Base-by-base conservation (phyloP, 1,140 invertebrate species). In the Sarcophaga bullata region DNA sequence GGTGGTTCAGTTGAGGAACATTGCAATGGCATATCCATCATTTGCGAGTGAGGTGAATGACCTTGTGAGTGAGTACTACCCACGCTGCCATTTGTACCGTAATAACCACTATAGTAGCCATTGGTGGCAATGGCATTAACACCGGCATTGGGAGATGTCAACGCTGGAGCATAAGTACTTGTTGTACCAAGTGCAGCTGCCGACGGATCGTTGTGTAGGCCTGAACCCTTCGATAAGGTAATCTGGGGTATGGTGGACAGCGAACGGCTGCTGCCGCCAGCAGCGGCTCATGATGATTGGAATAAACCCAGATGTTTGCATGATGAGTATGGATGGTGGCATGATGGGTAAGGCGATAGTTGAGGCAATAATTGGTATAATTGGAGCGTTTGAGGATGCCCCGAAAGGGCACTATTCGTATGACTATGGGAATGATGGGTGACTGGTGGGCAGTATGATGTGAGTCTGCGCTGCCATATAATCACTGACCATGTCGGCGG, bases 11-110 rank as follows among this genome's bases (percentile, higher is more conserved):
- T 86, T n/a, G 86, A 89, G 72, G 87, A 86, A 84, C 89, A 90
- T 81, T 90, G 89, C 80, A 90, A 81, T 6, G 89, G 89, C 84
- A 90, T 84, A 82, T 90, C 89, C 89, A 90, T 89, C 80, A 89
- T 86, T 81, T 90, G 89, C 50, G 89, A 86, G 80, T 90, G 88
- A 17, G 88, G 88, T 46, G 88, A 89, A 62, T 89, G 88, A 47
- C 87, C 87, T 80, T 89, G 88, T 0, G 88, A 89, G 82, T 89
- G 88, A 11, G 87, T 87, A 84, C 88, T 89, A 82, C 88, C 87
- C n/a, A 89, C 86, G 80, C 88, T 89, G 13, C 88, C 88, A 80
- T 89, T 89, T 49, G 87, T 86, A 82, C 85, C 85, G 73, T 90
- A 90, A 76, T 89, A 89, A n/a, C 86, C 84, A 19, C 86, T 85